A percentile compares a stretch with the other conserved stretches of the same genome.
Evolutionary conservation across 2,797 vertebrate genomes (phyloP).

Genomic region (Falco rusticolus): DNA sequence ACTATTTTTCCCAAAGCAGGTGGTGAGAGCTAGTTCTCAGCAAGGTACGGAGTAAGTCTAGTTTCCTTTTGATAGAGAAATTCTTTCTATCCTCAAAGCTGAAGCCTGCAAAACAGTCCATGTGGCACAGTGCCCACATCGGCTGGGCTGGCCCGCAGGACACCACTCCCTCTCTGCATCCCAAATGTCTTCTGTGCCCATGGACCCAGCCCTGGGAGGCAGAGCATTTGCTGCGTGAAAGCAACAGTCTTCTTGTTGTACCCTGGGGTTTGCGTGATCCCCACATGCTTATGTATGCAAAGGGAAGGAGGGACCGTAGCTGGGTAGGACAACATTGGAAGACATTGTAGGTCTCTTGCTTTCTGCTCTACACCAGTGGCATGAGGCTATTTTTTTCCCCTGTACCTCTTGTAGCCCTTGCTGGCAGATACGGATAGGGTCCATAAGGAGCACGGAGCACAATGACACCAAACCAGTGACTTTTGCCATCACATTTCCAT

Average conservation of each 20-base stretch:
- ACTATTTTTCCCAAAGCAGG: not conserved
- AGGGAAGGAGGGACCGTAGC: not conserved
- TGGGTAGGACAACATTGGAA: not conserved
- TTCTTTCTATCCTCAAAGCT: not conserved
- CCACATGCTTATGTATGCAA: rapidly evolving
- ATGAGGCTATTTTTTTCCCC: not conserved
- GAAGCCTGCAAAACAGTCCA: not conserved
- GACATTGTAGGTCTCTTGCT: not conserved
- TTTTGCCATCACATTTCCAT: rapidly evolving
- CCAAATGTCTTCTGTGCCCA: not conserved
- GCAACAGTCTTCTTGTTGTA: not conserved
- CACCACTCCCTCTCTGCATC: rapidly evolving
- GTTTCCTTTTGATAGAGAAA: not conserved
- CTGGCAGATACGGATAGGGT: not conserved
- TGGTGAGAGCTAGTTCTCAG: not conserved
- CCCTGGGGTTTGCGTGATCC: not conserved
- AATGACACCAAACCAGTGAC: not conserved
- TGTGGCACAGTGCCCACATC: rapidly evolving
- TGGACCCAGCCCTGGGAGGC: rapidly evolving
- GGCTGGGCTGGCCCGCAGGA: not conserved
- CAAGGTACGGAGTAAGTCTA: not conserved
- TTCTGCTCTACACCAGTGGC: not conserved
- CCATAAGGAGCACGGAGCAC: not conserved
- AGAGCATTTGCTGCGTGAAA: not conserved
- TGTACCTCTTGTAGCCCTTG: not conserved